Conservation (phyloP, 2,888 invertebrate species). For the Trichacis sp. region DNA sequence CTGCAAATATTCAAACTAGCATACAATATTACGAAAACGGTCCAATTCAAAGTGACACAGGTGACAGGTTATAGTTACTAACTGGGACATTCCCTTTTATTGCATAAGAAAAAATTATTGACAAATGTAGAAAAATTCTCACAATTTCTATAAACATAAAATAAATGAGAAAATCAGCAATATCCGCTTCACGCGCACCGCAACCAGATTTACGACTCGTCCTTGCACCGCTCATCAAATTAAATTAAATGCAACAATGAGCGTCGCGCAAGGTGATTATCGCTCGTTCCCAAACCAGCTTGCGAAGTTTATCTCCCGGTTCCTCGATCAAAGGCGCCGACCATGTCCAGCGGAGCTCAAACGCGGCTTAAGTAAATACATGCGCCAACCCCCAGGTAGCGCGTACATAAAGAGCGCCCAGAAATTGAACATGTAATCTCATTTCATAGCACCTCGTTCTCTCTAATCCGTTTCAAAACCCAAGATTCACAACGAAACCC, state of each 20-base stretch:
- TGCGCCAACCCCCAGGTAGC: conserved; percentile 15
- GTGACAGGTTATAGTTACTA: too few species aligned
- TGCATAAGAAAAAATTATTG: too few species aligned
- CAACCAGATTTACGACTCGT: neutral
- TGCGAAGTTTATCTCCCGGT: conserved; percentile 7
- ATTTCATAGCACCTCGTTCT: neutral
- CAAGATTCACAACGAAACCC: neutral
- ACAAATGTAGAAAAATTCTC: too few species aligned
- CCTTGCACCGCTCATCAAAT: neutral
- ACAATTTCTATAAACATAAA: too few species aligned
- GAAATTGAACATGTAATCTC: conserved; percentile 2
- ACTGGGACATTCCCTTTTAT: too few species aligned
- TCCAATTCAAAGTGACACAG: too few species aligned
- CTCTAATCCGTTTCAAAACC: too few species aligned
- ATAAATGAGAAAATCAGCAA: too few species aligned
- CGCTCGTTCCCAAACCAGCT: neutral
- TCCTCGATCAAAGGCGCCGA: conserved; percentile 52
- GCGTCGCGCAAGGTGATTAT: neutral
- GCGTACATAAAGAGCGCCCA: conserved; percentile 1
- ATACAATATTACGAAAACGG: too few species aligned
- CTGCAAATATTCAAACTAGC: too few species aligned
- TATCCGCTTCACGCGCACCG: too few species aligned
- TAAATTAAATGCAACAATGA: neutral
- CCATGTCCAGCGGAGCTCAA: conserved; percentile 56
- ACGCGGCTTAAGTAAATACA: conserved; percentile 61